Evolutionary conservation across 2,888 invertebrate genomes (phyloP), one percentile per base, ranked within the genome.

Genomic region (Chirona hameri): DNA sequence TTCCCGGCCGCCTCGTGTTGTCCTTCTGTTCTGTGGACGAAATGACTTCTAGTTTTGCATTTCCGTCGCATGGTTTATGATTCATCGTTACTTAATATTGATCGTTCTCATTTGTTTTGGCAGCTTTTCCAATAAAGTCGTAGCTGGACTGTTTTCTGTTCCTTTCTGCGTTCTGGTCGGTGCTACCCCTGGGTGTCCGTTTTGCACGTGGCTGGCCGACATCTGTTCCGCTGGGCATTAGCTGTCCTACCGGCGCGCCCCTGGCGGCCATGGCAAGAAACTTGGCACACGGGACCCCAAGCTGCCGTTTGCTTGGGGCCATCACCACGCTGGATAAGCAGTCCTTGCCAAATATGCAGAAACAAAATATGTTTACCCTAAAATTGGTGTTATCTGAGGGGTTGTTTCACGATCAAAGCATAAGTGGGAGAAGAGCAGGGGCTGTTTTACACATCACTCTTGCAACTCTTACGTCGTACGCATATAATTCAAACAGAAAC

Each of bases 81-180:
- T 29, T 72, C 72, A 27, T 72, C 29, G 18, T 72, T 27, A 31
- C 18, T 72, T 29, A 31, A 15, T 2, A 72, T 72, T 72, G 15
- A 72, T 72, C 31, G 72, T 72, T 72, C 72, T 31, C 18, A 72
- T 31, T 72, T 31, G 31, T 72, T 72, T 72, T 72, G 29, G 31
- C 72, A 31, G 27, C 27, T 72, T 72, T 69, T 72, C 72, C 31
- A 72, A 72, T 72, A 72, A 72, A 72, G 29, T 27, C 65, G 65
- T 72, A 72, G 31, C 18, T 31, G 2, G 18, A 18, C 31, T 31
- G 18, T 18, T 4, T 72, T 31, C 72, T 72, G 72, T 72, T 72
- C 18, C 12, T 29, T 72, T 72, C 15, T 31, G 15, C 72, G 31
- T 72, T 72, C 3, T 31, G 0, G 29, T 27, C 15, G 5, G 72